These are phyloP conservation scores for Epirrita christyi DNA, from an alignment of 2,888 invertebrate genomes.

Conservation along the genomic window DNA sequence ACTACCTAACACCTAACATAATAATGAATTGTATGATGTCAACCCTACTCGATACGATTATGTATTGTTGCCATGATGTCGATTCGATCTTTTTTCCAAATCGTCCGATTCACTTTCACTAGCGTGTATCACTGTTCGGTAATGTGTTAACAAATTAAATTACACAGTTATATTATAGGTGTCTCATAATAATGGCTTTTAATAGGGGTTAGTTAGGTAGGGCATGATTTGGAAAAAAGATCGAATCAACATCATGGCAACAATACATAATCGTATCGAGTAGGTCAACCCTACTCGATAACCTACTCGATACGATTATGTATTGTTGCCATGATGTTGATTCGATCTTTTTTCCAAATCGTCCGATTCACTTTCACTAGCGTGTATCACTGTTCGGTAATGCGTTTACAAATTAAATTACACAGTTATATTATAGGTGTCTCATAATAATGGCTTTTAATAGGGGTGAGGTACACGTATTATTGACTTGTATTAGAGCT, in stretches of 20 bases:
- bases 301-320: slow-evolving; percentile 39
- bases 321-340: slow-evolving; percentile 36
- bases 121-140: slow-evolving; percentile 55
- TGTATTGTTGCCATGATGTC: slow-evolving; percentile 36
- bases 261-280: slow-evolving; percentile 38
- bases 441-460: too few relatives aligned
- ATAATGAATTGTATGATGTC: too few relatives aligned
- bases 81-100: slow-evolving; percentile 48
- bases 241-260: slow-evolving; percentile 40
- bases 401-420: slow-evolving; percentile 51
- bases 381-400: slow-evolving; percentile 55
- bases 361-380: slow-evolving; percentile 71
- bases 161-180: too few relatives aligned
- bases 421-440: too few relatives aligned
- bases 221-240: slow-evolving; percentile 48
- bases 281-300: slow-evolving; percentile 37
- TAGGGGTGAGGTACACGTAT: too few relatives aligned
- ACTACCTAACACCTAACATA: too few relatives aligned
- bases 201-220: not conserved
- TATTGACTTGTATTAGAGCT: too few relatives aligned
- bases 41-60: slow-evolving; percentile 40
- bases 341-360: slow-evolving; percentile 49
- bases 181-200: too few relatives aligned
- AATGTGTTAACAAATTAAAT: slow-evolving; percentile 51
- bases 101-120: slow-evolving; percentile 71